These are phyloP conservation scores for Herminia tarsipennalis DNA, from an alignment of 2,888 invertebrate genomes.

Conservation along the genomic window DNA sequence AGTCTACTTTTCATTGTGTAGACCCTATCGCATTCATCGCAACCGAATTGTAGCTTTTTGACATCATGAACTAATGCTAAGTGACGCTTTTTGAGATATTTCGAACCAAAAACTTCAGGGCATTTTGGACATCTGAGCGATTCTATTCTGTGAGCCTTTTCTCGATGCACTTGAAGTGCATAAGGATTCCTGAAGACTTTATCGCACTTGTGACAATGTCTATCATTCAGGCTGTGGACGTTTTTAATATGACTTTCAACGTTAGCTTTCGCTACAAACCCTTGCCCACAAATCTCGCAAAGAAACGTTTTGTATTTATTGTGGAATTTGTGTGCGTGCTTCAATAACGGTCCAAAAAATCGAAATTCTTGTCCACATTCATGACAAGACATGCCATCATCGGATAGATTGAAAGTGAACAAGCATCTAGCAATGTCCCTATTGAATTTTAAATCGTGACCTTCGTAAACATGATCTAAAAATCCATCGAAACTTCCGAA, in stretches of 20 bases:
- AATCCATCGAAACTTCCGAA: slow-evolving; percentile 49
- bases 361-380: slow-evolving; percentile 58
- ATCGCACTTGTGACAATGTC: slow-evolving; percentile 49
- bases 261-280: slow-evolving; percentile 59
- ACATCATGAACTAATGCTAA: slow-evolving; percentile 67
- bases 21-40: slow-evolving; percentile 62
- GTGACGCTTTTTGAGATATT: slow-evolving; percentile 66
- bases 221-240: slow-evolving; percentile 47
- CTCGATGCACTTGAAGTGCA: slow-evolving; percentile 45
- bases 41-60: slow-evolving; percentile 61
- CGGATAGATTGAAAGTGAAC: slow-evolving; percentile 55
- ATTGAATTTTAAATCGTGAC: slow-evolving; percentile 52
- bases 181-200: slow-evolving; percentile 48
- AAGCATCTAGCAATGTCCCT: slow-evolving; percentile 42
- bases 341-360: slow-evolving; percentile 59
- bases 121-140: slow-evolving; percentile 66
- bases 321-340: slow-evolving; percentile 59
- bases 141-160: slow-evolving; percentile 31
- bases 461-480: slow-evolving; percentile 42
- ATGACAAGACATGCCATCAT: slow-evolving; percentile 54
- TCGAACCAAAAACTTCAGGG: slow-evolving; percentile 57
- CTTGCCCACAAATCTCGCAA: slow-evolving; percentile 70
- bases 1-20: slow-evolving; percentile 63
- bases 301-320: slow-evolving; percentile 52
- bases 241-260: slow-evolving; percentile 61